Evolutionary conservation across 2,797 vertebrate species (phyloP).

Genomic region (Anniella stebbinsi): DNA sequence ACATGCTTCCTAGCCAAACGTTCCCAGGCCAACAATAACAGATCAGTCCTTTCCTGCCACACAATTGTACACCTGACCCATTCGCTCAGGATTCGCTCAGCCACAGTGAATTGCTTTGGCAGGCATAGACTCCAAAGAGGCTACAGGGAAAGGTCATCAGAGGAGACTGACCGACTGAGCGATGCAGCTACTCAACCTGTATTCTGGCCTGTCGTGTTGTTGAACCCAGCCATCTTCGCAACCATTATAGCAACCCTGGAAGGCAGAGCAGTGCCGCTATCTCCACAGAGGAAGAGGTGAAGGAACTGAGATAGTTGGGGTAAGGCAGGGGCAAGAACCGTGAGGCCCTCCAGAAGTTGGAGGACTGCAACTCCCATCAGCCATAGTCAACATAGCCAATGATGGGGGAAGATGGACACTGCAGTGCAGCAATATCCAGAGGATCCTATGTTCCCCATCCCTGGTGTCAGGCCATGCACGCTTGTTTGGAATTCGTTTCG

Average conservation of each 20-base stretch:
- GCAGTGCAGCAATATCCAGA: too few species aligned
- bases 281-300: not conserved
- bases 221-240: not conserved
- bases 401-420: too few species aligned
- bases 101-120: not conserved
- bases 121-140: not conserved
- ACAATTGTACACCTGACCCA: constrained; percentile 4
- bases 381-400: too few species aligned
- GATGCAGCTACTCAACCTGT: not conserved
- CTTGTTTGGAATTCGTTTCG: too few species aligned
- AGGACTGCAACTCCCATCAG: too few species aligned
- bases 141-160: not conserved
- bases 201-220: too few species aligned
- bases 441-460: too few species aligned
- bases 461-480: too few species aligned
- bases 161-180: not conserved
- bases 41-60: constrained; percentile 16
- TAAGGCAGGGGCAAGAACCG: not conserved
- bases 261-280: not conserved
- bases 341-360: not conserved
- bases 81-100: constrained; percentile 34
- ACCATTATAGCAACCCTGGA: not conserved
- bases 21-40: not conserved
- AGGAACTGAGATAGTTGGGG: not conserved
- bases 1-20: not conserved